phyloP scores from a whole-genome alignment of 37 sponge, comb jelly and placozoan genomes.

The Aplysina aerophoba region DNA sequence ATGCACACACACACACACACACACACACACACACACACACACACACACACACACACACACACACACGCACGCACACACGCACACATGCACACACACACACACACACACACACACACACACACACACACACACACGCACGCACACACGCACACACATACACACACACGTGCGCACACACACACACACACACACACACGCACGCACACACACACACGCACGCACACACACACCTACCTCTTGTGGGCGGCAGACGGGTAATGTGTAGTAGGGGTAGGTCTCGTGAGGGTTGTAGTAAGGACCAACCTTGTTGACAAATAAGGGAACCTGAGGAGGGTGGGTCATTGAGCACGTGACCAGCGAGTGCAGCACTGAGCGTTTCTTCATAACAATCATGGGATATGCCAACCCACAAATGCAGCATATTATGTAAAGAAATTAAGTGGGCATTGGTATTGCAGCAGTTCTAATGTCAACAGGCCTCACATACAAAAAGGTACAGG shows the following conservation, averaged over 20 bases:
- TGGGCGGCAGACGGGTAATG: slow-evolving; percentile 85
- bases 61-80: slow-evolving; percentile 1
- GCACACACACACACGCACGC: not conserved
- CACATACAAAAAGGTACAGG: too few relatives aligned
- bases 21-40: slow-evolving; percentile 8
- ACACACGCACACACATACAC: slow-evolving; percentile 24
- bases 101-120: slow-evolving; percentile 15
- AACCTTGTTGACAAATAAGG: slow-evolving; percentile 91
- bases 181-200: not conserved
- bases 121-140: slow-evolving; percentile 22
- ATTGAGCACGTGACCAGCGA: too few relatives aligned
- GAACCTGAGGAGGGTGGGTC: slow-evolving; percentile 50
- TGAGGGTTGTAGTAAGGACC: slow-evolving; percentile 96
- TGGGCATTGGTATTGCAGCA: too few relatives aligned
- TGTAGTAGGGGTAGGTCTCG: slow-evolving; percentile 94
- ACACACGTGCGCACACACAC: not conserved
- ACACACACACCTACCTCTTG: slow-evolving; percentile 54
- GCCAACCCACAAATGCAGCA: too few relatives aligned
- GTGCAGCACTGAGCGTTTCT: too few relatives aligned
- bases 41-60: slow-evolving; percentile 8
- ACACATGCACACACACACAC: slow-evolving; percentile 2
- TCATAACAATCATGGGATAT: too few relatives aligned
- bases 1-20: slow-evolving; percentile 13
- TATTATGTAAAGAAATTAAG: too few relatives aligned
- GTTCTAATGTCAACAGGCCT: too few relatives aligned